A percentile compares a stretch with the other conserved stretches of the same genome.
These are phyloP conservation scores for Flabesymbios commensalis DNA, from an alignment of 2,888 invertebrate species.

Conservation along the genomic window DNA sequence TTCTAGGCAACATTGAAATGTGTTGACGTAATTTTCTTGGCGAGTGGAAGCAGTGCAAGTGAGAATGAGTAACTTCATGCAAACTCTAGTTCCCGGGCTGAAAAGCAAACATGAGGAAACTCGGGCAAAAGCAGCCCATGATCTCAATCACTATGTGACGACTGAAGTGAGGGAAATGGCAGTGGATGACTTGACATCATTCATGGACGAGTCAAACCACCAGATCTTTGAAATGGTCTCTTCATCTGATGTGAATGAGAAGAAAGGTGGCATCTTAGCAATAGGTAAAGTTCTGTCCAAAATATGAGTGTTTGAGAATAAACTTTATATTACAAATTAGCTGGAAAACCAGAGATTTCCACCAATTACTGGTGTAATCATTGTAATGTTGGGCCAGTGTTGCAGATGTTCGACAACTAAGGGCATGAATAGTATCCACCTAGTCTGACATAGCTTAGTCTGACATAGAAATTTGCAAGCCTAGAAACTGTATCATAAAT, in stretches of 20 bases:
- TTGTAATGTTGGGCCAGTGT: too few species aligned
- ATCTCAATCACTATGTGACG: constrained; percentile 73
- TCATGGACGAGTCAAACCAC: constrained; percentile 93
- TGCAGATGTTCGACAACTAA: too few species aligned
- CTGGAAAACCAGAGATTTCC: too few species aligned
- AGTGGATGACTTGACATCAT: constrained; percentile 84
- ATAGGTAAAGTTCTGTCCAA: constrained; percentile 44
- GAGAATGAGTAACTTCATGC: constrained; percentile 9
- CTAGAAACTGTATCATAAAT: too few species aligned
- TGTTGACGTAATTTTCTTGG: too few species aligned
- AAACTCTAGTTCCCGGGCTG: constrained; percentile 76
- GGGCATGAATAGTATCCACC: too few species aligned
- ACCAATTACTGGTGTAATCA: too few species aligned
- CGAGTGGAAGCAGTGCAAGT: too few species aligned
- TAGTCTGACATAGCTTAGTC: too few species aligned
- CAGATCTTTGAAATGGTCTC: constrained; percentile 96
- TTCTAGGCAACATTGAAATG: too few species aligned
- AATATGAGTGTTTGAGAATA: constrained; percentile 92
- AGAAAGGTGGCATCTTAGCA: constrained; percentile 24
- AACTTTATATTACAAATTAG: too few species aligned
- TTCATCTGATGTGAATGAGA: constrained; percentile 78
- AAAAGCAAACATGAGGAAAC: constrained; percentile 86
- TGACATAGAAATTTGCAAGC: too few species aligned
- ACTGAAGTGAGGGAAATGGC: constrained; percentile 71
- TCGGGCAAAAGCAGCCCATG: constrained; percentile 44